These are phyloP conservation scores for Sipha flava DNA, from an alignment of 1,140 invertebrate genomes.

Conservation along the genomic window DNA sequence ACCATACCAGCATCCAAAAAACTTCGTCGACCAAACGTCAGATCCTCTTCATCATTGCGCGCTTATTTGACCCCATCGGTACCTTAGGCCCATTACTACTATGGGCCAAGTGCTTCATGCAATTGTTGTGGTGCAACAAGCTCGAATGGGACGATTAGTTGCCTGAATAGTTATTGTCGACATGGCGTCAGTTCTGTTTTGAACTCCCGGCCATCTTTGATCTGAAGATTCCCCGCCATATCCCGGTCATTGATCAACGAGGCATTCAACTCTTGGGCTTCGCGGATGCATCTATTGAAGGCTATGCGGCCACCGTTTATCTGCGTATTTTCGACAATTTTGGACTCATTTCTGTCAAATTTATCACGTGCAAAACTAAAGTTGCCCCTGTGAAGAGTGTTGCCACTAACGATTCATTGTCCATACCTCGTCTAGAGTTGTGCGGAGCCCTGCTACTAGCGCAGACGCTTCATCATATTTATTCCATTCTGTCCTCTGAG, in stretches of 20 bases:
- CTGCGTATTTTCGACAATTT: not conserved
- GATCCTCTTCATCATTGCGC: conserved; percentile 39
- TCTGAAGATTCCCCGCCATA: no score
- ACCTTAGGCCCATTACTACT: conserved; percentile 37
- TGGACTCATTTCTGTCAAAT: not conserved
- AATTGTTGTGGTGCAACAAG: conserved; percentile 30
- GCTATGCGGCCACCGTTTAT: not conserved
- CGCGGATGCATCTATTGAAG: not conserved
- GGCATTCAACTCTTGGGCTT: not conserved
- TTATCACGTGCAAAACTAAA: no score
- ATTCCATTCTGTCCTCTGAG: not conserved
- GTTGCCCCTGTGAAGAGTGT: no score
- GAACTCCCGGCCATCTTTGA: no score
- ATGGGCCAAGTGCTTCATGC: conserved; percentile 32
- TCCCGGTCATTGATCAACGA: not conserved
- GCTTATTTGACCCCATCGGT: no score
- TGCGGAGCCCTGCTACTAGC: no score
- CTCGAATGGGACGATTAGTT: no score
- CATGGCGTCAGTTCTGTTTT: no score
- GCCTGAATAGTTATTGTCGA: no score
- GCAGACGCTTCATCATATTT: not conserved
- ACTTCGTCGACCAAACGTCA: not conserved
- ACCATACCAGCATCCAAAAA: not conserved
- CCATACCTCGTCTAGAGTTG: no score
- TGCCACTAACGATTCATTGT: no score